Evolutionary conservation across 2,888 invertebrate genomes (phyloP).

Genomic region (Hymenopus coronatus): DNA sequence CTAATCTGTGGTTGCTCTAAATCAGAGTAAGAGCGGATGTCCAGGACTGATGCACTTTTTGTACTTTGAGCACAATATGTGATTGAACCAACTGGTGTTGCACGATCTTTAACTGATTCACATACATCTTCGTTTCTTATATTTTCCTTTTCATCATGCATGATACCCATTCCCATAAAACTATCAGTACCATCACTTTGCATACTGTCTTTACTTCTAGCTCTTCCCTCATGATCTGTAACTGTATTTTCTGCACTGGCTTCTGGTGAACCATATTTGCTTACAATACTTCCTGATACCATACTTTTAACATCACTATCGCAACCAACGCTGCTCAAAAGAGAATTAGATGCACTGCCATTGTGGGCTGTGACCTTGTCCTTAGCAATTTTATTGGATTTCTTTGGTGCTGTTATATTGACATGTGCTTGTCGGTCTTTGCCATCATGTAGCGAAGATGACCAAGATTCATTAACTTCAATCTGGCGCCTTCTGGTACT

Average conservation of each 20-base stretch:
- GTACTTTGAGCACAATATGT: background rate
- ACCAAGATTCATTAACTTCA: background rate
- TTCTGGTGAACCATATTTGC: background rate
- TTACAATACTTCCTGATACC: background rate
- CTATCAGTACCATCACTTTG: background rate
- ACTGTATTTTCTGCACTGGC: background rate
- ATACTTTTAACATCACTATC: background rate
- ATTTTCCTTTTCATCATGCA: conserved; percentile 14
- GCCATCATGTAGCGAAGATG: background rate
- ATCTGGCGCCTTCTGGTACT: conserved; percentile 9
- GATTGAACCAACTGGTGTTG: background rate
- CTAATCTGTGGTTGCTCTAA: background rate
- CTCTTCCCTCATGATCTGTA: background rate
- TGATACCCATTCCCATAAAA: background rate
- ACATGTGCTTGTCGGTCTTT: background rate
- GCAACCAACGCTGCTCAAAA: background rate
- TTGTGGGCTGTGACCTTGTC: background rate
- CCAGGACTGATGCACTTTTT: background rate
- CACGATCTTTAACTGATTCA: background rate
- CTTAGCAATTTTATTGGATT: background rate
- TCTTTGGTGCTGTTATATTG: conserved; percentile 31
- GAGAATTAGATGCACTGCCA: background rate
- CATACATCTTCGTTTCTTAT: background rate
- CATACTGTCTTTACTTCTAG: background rate
- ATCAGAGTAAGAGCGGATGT: background rate